These are phyloP conservation scores for Crax fasciolata DNA, from an alignment of 2,797 vertebrate genomes.

Conservation along the genomic window DNA sequence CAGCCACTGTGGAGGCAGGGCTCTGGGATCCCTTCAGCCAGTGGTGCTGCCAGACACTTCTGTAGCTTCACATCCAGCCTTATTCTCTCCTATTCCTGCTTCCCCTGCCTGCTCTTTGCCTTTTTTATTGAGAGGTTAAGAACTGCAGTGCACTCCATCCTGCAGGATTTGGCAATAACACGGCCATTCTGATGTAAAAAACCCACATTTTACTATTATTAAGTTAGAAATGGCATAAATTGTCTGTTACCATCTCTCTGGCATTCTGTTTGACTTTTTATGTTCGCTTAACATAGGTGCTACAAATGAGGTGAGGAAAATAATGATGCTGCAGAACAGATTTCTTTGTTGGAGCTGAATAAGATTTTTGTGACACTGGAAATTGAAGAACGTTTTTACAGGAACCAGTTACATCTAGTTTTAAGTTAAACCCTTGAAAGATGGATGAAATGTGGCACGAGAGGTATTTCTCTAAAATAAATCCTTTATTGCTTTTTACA, in stretches of 20 bases:
- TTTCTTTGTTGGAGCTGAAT: background rate
- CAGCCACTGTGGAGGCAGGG: background rate
- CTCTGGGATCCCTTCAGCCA: background rate
- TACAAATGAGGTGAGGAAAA: background rate
- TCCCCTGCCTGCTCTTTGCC: background rate
- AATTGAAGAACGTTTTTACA: background rate
- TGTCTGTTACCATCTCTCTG: background rate
- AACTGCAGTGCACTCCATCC: background rate
- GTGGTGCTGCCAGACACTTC: background rate
- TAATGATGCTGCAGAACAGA: background rate
- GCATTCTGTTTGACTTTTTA: background rate
- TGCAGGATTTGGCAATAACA: background rate
- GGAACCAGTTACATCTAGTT: background rate
- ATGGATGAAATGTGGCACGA: background rate
- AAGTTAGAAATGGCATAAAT: background rate
- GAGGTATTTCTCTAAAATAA: background rate
- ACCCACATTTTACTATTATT: background rate
- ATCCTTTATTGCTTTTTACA: background rate
- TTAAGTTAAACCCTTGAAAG: conserved; percentile 7
- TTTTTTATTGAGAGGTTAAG: background rate
- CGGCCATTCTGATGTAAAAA: background rate
- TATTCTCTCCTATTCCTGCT: background rate
- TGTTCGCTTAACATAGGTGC: background rate
- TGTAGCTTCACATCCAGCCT: background rate
- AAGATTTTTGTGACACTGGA: background rate